Evolutionary conservation across 1,140 invertebrate species (phyloP).

Genomic region (Bombus pascuorum): DNA sequence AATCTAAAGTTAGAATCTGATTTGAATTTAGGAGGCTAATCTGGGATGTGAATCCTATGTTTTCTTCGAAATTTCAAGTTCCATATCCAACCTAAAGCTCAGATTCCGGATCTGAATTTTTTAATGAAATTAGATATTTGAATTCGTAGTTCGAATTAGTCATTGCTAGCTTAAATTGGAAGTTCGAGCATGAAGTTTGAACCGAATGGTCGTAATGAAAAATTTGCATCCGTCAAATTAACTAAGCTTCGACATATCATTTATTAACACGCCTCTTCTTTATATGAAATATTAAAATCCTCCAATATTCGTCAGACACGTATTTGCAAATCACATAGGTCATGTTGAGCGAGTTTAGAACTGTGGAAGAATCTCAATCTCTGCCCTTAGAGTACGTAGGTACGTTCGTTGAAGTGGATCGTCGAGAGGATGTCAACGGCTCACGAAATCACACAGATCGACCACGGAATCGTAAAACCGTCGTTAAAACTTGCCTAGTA

Average conservation of each 20-base stretch:
- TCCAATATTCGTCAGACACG: neutral
- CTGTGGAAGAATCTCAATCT: slow-evolving; percentile 1
- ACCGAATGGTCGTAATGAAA: too few species aligned
- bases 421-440: slow-evolving; percentile 6
- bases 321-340: neutral
- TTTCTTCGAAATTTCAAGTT: neutral
- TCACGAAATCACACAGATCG: slow-evolving; percentile 47
- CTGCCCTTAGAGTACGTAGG: neutral
- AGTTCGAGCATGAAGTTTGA: too few species aligned
- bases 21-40: neutral
- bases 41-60: too few species aligned
- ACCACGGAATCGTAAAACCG: slow-evolving; percentile 57
- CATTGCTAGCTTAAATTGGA: too few species aligned
- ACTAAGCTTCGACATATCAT: too few species aligned
- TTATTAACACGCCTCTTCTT: too few species aligned
- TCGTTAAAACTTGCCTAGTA: slow-evolving; percentile 70
- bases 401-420: neutral
- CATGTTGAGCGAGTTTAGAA: slow-evolving; percentile 4
- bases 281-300: neutral
- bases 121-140: too few species aligned
- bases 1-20: too few species aligned
- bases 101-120: too few species aligned
- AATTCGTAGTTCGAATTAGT: too few species aligned
- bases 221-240: too few species aligned
- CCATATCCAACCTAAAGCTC: too few species aligned